Evolutionary conservation across 2,888 invertebrate genomes (phyloP), one percentile per base, ranked within the genome.

Genomic region (Oscheius sp.): DNA sequence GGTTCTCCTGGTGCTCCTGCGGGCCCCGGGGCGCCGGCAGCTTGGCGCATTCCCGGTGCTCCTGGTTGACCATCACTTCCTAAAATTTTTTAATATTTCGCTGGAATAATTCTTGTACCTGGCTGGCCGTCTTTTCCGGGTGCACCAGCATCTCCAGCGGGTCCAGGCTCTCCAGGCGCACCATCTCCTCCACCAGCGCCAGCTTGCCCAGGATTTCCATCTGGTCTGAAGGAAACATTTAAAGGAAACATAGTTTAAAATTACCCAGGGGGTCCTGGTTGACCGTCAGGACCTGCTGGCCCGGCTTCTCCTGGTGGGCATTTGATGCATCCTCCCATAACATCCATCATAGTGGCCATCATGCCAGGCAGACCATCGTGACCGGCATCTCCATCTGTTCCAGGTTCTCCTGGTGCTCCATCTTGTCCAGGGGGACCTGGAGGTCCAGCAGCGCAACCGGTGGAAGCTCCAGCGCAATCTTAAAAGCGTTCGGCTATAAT

Each of bases 231-330:
- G 7, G n/a, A 43, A 9, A 18, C 63, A 12, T 29, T 12, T 35
- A 41, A 43, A 35, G 35, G 9, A 35, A 35, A 3, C 12, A 23
- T 35, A 35, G 9, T 35, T 35, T 3, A 35, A 35, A 3, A 3
- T 9, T 45, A 35, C 49, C 68, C 68, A 21, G 68, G 23, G 1
- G 69, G 21, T 41, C 69, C 69, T 12, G 69, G 56, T 2, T 55
- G 56, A 1, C 69, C 69, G 41, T 69, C 56, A 25, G 69, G 69
- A n/a, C 69, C 69, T 3, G 41, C 43, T 9, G 69, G 56, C 2
- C 69, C 69, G 13, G 69, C 56, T 41, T 53, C 69, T 56, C 69
- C 69, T 41, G 69, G 41, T 18, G 69, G 69, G 13, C 69, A 69
- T n/a, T 69, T 56, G 41, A 69, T 41, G 18, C 56, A 56, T 55